Evolutionary conservation across 2,113 vertebrate genomes (phyloP).

Genomic region (Alaudala cheleensis): DNA sequence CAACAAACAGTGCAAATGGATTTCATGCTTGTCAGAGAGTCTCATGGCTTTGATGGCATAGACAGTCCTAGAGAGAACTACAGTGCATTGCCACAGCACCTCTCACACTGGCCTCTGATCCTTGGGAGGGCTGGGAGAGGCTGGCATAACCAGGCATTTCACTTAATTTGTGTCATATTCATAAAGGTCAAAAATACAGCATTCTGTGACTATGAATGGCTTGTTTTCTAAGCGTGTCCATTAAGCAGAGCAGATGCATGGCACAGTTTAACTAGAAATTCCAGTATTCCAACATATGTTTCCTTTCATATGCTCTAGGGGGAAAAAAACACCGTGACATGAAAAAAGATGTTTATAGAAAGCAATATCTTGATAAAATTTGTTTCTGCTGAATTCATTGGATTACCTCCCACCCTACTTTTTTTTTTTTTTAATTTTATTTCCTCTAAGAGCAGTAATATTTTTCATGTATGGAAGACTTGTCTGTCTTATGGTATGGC

Average conservation of each 20-base stretch:
- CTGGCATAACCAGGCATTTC: neutral
- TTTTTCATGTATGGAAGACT: neutral
- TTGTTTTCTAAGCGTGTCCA: neutral
- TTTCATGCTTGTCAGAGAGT: neutral
- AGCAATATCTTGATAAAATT: neutral
- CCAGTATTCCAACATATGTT: neutral
- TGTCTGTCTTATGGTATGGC: fast-evolving
- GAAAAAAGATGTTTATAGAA: neutral
- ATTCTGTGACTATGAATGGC: neutral
- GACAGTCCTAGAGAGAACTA: neutral
- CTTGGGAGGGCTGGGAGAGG: neutral
- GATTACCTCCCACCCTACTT: neutral
- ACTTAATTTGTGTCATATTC: neutral
- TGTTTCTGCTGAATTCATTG: neutral
- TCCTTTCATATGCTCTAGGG: neutral
- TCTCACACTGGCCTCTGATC: neutral
- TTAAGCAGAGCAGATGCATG: neutral
- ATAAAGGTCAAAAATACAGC: neutral
- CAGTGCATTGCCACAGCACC: neutral
- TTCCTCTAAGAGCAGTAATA: neutral
- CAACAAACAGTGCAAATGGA: neutral
- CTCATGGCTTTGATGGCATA: neutral
- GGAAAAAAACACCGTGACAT: neutral
- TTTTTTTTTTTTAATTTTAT: neutral
- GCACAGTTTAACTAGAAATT: neutral